A percentile compares a stretch with the other conserved stretches of the same genome.
Conservation (phyloP, 2,888 invertebrate genomes). For the Rhogogaster chlorosoma region DNA sequence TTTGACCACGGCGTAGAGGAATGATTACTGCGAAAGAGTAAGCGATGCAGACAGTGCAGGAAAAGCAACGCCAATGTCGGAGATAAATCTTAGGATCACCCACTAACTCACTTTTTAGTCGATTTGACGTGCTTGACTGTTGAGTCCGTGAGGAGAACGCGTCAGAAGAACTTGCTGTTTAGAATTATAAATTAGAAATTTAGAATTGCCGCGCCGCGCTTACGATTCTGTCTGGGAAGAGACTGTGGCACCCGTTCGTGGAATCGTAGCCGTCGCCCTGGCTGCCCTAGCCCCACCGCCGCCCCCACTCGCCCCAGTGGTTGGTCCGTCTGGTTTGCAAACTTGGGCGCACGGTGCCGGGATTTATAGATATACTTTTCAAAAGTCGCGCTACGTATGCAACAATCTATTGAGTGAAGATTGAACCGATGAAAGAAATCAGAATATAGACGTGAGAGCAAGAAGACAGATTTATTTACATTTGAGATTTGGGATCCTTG, state of each 20-base stretch:
- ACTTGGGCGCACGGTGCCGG: conserved; percentile 21
- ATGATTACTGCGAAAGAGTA: conserved; percentile 2
- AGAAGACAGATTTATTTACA: background rate
- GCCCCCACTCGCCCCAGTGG: conserved; percentile 44
- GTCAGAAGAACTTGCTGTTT: background rate
- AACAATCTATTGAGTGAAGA: background rate
- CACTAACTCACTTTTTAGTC: conserved; percentile 45
- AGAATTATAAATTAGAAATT: conserved; percentile 7
- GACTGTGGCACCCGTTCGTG: conserved; percentile 46
- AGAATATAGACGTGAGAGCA: background rate
- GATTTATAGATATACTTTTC: conserved; percentile 18
- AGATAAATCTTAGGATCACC: conserved; percentile 28
- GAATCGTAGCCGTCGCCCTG: conserved; percentile 31
- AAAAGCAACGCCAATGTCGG: conserved; percentile 8
- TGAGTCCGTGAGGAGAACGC: background rate
- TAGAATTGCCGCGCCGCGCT: conserved; percentile 42
- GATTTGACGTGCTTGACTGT: conserved; percentile 13
- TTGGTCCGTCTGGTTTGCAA: conserved; percentile 23
- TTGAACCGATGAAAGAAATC: background rate
- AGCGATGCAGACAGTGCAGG: background rate
- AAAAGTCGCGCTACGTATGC: background rate
- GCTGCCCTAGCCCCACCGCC: conserved; percentile 34
- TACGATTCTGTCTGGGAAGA: conserved; percentile 43
- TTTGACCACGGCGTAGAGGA: too few species aligned
- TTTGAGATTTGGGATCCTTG: background rate